A percentile compares a stretch with the other conserved stretches of the same genome.
phyloP scores from a whole-genome alignment of 1,140 invertebrate species.

The Zaprionus camerounensis region DNA sequence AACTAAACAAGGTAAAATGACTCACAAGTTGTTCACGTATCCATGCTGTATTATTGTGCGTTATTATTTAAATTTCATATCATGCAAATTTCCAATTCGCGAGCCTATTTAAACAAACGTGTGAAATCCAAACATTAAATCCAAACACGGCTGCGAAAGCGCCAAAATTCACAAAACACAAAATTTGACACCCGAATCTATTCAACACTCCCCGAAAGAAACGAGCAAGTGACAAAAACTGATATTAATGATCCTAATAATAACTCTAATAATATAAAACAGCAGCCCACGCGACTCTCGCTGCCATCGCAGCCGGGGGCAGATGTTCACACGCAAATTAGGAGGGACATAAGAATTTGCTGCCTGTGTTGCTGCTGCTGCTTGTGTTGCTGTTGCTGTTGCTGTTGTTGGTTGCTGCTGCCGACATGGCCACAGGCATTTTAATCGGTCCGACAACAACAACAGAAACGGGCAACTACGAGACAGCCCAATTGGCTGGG shows the following conservation, averaged over 20 bases:
- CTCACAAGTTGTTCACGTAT: neutral
- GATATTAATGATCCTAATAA: slow-evolving; percentile 80
- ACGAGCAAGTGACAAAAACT: slow-evolving; percentile 74
- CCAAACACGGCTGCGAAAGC: slow-evolving; percentile 50
- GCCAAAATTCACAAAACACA: slow-evolving; percentile 60
- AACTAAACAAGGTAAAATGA: slow-evolving; percentile 2
- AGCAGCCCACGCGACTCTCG: slow-evolving; percentile 58
- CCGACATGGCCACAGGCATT: slow-evolving; percentile 54
- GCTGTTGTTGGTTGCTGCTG: slow-evolving; percentile 11
- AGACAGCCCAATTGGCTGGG: slow-evolving; percentile 25
- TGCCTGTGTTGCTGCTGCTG: neutral
- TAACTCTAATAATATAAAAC: slow-evolving; percentile 80
- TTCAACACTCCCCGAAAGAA: slow-evolving; percentile 48
- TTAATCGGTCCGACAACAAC: slow-evolving; percentile 44
- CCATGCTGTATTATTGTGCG: slow-evolving; percentile 14
- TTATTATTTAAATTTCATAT: slow-evolving; percentile 38
- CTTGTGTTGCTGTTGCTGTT: neutral
- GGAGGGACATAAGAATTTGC: slow-evolving; percentile 81
- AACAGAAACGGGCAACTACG: neutral
- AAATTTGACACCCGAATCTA: slow-evolving; percentile 69
- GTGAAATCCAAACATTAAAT: slow-evolving; percentile 73
- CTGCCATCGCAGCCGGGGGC: slow-evolving; percentile 29
- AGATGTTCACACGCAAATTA: slow-evolving; percentile 82
- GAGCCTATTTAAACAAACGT: slow-evolving; percentile 74
- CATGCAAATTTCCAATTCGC: slow-evolving; percentile 68